phyloP scores from a whole-genome alignment of 2,113 vertebrate genomes.

The Ailuropoda melanoleuca region DNA sequence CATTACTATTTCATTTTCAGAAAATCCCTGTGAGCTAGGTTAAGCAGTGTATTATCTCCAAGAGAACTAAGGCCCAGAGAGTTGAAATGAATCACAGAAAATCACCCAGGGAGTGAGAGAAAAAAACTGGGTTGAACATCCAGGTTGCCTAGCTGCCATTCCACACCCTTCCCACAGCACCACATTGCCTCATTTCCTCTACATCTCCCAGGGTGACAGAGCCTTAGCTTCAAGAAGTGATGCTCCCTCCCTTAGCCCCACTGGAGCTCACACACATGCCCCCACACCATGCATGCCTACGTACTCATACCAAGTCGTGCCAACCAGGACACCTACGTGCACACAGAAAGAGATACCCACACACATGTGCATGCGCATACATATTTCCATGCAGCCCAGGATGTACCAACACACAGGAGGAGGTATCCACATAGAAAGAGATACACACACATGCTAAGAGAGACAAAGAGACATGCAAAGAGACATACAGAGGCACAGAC shows the following conservation, averaged over 20 bases:
- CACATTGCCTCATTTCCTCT: background rate
- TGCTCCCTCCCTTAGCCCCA: background rate
- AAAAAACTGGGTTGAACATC: background rate
- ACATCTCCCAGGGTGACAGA: background rate
- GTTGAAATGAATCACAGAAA: conserved; percentile 47
- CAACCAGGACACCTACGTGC: background rate
- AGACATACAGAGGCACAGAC: background rate
- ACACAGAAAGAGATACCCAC: background rate
- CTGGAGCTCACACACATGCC: background rate
- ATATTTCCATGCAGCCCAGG: background rate
- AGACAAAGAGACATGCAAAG: background rate
- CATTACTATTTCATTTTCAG: conserved; percentile 41
- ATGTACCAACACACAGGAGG: background rate
- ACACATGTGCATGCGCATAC: background rate
- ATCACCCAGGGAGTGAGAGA: background rate
- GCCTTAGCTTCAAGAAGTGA: background rate
- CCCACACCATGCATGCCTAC: background rate
- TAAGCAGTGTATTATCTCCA: conserved; percentile 50
- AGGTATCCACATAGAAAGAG: background rate
- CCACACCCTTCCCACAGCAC: background rate
- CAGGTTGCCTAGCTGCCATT: too few relatives aligned
- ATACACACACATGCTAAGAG: background rate
- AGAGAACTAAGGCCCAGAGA: conserved; percentile 40
- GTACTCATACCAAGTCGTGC: background rate
- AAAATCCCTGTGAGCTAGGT: conserved; percentile 44